Conservation (phyloP, 2,888 invertebrate species). For the Pseudococcus viburni region DNA sequence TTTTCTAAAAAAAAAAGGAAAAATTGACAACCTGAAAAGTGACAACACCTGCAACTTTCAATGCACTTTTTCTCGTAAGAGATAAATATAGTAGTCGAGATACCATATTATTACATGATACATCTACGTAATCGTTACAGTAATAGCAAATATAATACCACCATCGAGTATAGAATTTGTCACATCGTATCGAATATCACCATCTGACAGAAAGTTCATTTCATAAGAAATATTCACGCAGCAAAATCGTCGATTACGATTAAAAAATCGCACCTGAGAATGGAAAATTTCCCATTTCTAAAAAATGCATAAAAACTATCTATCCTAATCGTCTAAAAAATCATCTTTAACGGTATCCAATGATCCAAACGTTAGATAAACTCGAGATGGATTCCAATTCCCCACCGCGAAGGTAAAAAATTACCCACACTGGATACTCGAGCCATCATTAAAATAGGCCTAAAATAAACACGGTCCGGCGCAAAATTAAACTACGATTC, state of each 20-base stretch:
- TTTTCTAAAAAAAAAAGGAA: too few relatives aligned
- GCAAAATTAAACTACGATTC: not conserved
- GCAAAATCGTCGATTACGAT: not conserved
- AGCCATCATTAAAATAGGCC: not conserved
- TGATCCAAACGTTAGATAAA: not conserved
- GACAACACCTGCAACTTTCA: not conserved
- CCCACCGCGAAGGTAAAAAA: not conserved
- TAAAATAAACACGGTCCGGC: not conserved
- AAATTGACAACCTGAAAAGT: too few relatives aligned
- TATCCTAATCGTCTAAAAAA: not conserved
- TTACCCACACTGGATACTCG: not conserved
- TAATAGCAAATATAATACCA: not conserved
- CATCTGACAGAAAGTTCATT: not conserved
- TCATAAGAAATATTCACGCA: not conserved
- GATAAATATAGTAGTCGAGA: not conserved
- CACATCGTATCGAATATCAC: not conserved
- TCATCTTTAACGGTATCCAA: too few relatives aligned
- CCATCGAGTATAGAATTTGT: not conserved
- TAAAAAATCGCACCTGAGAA: not conserved
- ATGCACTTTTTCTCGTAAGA: not conserved
- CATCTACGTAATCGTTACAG: not conserved
- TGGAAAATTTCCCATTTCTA: not conserved
- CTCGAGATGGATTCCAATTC: not conserved
- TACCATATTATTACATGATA: not conserved
- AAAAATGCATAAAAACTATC: not conserved